These are phyloP conservation scores for Echinarachnius parma DNA, from an alignment of 53 echinoderm and acorn worm genomes.

Conservation along the genomic window DNA sequence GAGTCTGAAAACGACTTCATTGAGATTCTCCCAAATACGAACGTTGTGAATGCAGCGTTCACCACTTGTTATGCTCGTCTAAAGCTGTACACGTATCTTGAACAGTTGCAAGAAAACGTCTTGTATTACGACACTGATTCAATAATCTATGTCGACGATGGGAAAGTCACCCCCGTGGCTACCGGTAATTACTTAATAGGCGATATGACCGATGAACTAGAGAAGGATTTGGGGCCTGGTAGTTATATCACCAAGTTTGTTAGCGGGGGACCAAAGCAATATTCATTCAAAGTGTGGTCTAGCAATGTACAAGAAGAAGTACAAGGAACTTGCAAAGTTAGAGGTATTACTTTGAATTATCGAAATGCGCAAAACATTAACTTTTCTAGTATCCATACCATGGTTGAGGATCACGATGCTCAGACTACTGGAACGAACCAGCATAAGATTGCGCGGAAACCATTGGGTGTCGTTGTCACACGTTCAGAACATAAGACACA, in stretches of 20 bases:
- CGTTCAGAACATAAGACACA: no score
- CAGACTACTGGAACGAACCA: no score
- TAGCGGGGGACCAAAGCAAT: background rate
- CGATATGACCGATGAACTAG: conserved; percentile 10
- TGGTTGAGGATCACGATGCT: no score
- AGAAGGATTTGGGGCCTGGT: background rate
- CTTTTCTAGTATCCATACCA: no score
- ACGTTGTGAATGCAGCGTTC: background rate
- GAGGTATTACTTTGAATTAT: background rate
- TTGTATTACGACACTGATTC: conserved; percentile 11
- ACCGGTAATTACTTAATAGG: conserved; percentile 1
- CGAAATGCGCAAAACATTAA: no score
- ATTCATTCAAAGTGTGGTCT: background rate
- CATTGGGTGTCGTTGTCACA: no score
- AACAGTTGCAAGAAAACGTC: background rate
- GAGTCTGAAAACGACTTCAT: background rate
- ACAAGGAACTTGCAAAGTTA: background rate
- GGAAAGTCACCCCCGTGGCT: background rate
- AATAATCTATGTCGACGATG: background rate
- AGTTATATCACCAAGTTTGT: background rate
- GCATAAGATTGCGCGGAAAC: no score
- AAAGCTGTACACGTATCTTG: background rate
- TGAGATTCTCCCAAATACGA: background rate
- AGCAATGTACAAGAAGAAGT: background rate
- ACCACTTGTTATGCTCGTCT: background rate